Evolutionary conservation across 2,888 invertebrate species (phyloP), one percentile per base, ranked within the genome.

Genomic region (Limnephilus lunatus): DNA sequence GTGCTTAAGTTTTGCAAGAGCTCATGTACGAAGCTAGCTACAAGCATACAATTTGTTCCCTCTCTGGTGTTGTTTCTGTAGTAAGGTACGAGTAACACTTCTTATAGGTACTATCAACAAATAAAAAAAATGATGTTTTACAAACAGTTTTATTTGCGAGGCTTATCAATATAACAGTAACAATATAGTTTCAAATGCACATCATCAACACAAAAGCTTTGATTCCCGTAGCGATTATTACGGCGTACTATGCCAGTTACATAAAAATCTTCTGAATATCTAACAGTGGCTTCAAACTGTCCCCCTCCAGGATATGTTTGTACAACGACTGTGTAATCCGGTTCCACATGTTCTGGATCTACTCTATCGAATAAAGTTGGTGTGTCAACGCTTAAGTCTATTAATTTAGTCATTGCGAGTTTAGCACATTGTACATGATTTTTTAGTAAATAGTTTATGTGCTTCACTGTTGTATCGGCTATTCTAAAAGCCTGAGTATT

Each of bases 271-370:
- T 94, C 93, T 2, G 92, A 94, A n/a, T 94, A 94, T 0, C 95
- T 95, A 11, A 98, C 96, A 0, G 98, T 98, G 1, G 97, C 98
- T 95, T 99, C 99, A 94, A 99, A 98, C 87, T 97, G 95, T 0
- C 97, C 98, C 86, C 95, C 96, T 2, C 98, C 97, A 0, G 98
- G 98, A 81, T 94, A 93, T 0, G 97, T 97, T 92, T 96, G 95
- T 93, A 97, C 94, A 11, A 97, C 97, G 83, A 98, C 95, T 94
- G 97, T 96, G 93, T 97, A 97, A 94, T 98, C 97, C 53, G 95
- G 95, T 95, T 96, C 96, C 0, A 96, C 96, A 3, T 95, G 94
- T 90, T 95, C 95, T 19, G 94, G 93, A 11, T 94, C 94, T 30
- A 94, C 25, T 94, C 82, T 94, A 95, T 89, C 94, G 95, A 93